A percentile compares a stretch with the other conserved stretches of the same genome.
Conservation (phyloP, 2,113 vertebrate species). For the Protobothrops mucrosquamatus region DNA sequence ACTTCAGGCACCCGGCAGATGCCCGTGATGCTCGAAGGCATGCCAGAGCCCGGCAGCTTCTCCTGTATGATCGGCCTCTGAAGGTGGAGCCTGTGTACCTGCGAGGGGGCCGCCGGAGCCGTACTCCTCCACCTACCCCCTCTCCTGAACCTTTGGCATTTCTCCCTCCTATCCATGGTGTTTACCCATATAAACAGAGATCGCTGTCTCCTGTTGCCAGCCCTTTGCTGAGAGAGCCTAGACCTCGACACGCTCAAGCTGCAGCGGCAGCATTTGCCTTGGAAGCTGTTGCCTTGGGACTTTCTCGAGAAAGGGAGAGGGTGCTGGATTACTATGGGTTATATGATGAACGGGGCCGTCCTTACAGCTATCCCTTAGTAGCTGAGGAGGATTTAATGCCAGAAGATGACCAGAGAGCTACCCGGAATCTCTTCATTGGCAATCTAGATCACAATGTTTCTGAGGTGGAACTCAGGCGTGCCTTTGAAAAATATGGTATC, state of each 20-base stretch:
- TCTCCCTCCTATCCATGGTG: slow-evolving; percentile 74
- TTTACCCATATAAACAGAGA: slow-evolving; percentile 86
- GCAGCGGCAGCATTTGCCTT: slow-evolving; percentile 73
- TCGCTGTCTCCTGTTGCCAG: slow-evolving; percentile 85
- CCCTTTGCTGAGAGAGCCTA: slow-evolving; percentile 77
- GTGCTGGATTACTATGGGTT: slow-evolving; percentile 90
- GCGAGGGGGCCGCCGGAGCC: slow-evolving; percentile 68
- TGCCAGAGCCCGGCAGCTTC: slow-evolving; percentile 83
- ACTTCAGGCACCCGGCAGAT: slow-evolving; percentile 91
- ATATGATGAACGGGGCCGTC: slow-evolving; percentile 87
- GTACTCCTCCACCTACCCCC: slow-evolving; percentile 71
- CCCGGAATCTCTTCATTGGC: slow-evolving; percentile 94
- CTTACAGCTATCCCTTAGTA: slow-evolving; percentile 79
- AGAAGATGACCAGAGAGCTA: slow-evolving; percentile 94
- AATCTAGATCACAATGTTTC: slow-evolving; percentile 93
- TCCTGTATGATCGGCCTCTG: slow-evolving; percentile 88
- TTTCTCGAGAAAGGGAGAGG: slow-evolving; percentile 82
- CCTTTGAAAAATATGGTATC: slow-evolving; percentile 94
- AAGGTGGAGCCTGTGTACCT: slow-evolving; percentile 94
- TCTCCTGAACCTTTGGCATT: slow-evolving; percentile 82
- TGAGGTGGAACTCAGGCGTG: slow-evolving; percentile 85
- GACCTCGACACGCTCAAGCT: slow-evolving; percentile 76
- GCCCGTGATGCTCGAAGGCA: slow-evolving; percentile 91
- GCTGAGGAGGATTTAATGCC: slow-evolving; percentile 93
- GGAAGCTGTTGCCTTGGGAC: slow-evolving; percentile 79